Evolutionary conservation across 2,113 vertebrate species (phyloP).

Genomic region (Odontophorus gujanensis): DNA sequence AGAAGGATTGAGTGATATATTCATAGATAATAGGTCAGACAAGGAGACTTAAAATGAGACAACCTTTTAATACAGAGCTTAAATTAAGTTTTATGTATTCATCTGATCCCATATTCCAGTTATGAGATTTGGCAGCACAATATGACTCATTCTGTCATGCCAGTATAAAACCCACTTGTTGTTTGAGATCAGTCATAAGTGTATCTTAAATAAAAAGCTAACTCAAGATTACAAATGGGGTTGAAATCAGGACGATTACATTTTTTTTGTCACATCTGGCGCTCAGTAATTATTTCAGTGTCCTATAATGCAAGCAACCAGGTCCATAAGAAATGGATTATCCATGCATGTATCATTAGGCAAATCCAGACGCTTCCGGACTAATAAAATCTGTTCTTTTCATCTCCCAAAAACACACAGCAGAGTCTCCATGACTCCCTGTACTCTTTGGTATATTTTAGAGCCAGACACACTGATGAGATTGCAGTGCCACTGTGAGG

Average conservation of each 20-base stretch:
- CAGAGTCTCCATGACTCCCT: background rate
- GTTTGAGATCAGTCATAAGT: background rate
- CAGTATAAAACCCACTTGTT: background rate
- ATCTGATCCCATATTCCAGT: background rate
- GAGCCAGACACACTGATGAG: background rate
- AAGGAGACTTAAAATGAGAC: background rate
- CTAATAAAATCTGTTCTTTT: background rate
- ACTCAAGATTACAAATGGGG: background rate
- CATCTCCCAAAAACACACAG: background rate
- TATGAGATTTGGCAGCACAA: background rate
- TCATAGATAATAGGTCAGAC: background rate
- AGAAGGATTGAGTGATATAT: background rate
- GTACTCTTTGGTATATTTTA: background rate
- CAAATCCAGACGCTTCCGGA: background rate
- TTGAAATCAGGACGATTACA: constrained; percentile 34
- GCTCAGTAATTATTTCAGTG: constrained; percentile 32
- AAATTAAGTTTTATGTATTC: background rate
- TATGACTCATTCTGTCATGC: background rate
- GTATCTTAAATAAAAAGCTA: constrained; percentile 17
- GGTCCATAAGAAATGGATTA: constrained; percentile 53
- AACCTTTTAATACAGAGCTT: constrained; percentile 16
- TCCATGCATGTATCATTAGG: background rate
- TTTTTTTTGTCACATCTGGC: constrained; percentile 61
- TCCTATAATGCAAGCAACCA: constrained; percentile 3
- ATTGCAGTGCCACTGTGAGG: background rate